Percentiles rank a stretch among this genome's conserved stretches.
Conservation (phyloP, 1,140 invertebrate genomes). For the Drosophila nigrodunni region DNA sequence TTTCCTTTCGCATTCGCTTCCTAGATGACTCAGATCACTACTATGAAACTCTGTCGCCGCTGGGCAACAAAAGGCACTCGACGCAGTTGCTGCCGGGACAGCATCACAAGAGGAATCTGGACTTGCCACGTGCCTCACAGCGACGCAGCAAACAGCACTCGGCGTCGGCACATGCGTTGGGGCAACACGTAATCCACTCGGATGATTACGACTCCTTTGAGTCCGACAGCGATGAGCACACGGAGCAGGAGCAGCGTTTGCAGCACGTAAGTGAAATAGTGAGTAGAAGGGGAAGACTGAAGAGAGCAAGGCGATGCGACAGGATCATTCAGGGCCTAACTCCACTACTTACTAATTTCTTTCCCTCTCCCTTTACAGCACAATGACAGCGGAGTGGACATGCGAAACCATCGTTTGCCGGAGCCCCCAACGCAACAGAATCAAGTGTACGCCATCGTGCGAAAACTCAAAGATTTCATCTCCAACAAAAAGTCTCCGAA, state of each 20-base stretch:
- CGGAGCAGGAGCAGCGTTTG: slow-evolving; percentile 85
- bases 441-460: slow-evolving; percentile 85
- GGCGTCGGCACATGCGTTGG: slow-evolving; percentile 63
- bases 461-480: slow-evolving; percentile 87
- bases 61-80: slow-evolving; percentile 72
- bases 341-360: not conserved
- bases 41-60: slow-evolving; percentile 86
- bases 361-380: slow-evolving; percentile 49
- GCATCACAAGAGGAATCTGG: slow-evolving; percentile 42
- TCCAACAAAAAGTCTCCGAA: slow-evolving; percentile 86
- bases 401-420: slow-evolving; percentile 86
- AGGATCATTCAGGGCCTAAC: no score
- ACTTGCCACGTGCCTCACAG: slow-evolving; percentile 48
- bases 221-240: slow-evolving; percentile 86
- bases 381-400: slow-evolving; percentile 85
- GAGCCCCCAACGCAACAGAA: slow-evolving; percentile 86
- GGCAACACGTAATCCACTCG: slow-evolving; percentile 57
- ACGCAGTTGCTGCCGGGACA: slow-evolving; percentile 51
- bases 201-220: slow-evolving; percentile 88
- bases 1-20: not conserved
- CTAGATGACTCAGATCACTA: slow-evolving; percentile 87
- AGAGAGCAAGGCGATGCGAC: no score
- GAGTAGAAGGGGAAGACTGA: not conserved
- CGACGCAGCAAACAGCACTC: slow-evolving; percentile 64
- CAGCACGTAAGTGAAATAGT: slow-evolving; percentile 59